Conservation (phyloP, 2,797 vertebrate species). For the Enteromius viviparus region DNA sequence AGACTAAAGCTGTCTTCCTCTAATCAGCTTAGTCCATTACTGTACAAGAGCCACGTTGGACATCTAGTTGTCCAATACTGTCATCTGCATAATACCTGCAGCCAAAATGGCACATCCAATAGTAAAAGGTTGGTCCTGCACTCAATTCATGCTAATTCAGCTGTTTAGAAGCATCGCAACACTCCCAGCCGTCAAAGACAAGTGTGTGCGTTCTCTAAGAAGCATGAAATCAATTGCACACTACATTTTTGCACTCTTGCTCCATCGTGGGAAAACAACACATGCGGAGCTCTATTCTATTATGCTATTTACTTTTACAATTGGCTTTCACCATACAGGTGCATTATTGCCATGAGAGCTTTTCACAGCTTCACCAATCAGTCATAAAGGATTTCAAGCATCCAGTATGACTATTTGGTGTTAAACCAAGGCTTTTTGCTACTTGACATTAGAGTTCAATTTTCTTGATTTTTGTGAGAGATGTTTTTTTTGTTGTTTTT, state of each 20-base stretch:
- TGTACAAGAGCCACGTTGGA: not conserved
- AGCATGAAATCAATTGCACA: constrained; percentile 31
- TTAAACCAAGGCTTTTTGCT: not conserved
- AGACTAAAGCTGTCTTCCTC: constrained; percentile 3
- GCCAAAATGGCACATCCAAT: not conserved
- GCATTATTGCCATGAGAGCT: not conserved
- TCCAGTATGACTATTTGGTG: not conserved
- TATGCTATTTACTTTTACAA: not conserved
- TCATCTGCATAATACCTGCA: not conserved
- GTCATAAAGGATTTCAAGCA: not conserved
- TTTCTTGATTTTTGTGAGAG: not conserved
- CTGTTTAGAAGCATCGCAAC: not conserved
- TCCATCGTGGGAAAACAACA: constrained; percentile 18
- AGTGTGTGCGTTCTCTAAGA: not conserved
- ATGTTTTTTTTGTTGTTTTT: not conserved
- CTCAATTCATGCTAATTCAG: constrained; percentile 4
- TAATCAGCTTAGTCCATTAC: not conserved
- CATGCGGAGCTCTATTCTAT: not conserved
- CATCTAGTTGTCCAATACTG: not conserved
- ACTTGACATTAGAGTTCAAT: not conserved
- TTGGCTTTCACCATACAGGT: constrained; percentile 10
- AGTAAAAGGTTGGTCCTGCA: not conserved
- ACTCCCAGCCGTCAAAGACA: not conserved
- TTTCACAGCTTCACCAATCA: not conserved
- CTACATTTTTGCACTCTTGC: constrained; percentile 4